phyloP scores from a whole-genome alignment of 2,113 vertebrate genomes.

The Thryonomys swinderianus region DNA sequence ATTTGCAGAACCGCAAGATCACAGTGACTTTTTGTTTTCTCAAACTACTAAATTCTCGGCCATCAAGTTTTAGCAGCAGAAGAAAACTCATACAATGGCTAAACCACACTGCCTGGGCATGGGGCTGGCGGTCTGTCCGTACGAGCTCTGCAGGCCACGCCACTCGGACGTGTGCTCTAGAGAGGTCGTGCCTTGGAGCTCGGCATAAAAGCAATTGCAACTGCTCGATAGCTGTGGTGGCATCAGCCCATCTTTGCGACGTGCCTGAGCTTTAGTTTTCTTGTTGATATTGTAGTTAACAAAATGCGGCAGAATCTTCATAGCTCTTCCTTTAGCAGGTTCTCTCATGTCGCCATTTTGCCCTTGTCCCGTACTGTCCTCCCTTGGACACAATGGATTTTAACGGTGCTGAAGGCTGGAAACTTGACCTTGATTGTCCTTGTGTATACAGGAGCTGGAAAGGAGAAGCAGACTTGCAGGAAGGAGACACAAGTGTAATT shows the following conservation, averaged over 20 bases:
- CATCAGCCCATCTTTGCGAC: neutral
- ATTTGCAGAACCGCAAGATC: neutral
- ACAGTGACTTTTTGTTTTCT: neutral
- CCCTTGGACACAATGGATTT: neutral
- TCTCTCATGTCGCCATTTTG: neutral
- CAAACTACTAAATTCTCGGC: neutral
- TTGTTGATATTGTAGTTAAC: conserved; percentile 1
- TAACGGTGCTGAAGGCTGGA: neutral
- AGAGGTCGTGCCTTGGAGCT: neutral
- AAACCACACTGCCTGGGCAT: neutral
- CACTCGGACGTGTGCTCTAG: neutral
- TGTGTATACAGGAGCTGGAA: neutral
- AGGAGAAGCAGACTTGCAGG: conserved; percentile 33
- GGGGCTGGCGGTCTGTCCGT: neutral
- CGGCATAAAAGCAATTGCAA: neutral
- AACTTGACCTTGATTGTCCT: conserved; percentile 51
- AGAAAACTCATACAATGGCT: neutral
- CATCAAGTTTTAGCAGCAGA: neutral
- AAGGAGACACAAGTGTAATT: conserved; percentile 59
- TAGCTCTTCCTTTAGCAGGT: neutral
- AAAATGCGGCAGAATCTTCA: neutral
- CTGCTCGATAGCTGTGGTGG: neutral
- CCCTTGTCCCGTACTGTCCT: neutral
- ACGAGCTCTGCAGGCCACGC: neutral
- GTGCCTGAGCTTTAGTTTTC: neutral